Percentiles rank a stretch among this genome's conserved stretches.
phyloP scores from a whole-genome alignment of 2,888 invertebrate species.

The Graphium colonna region DNA sequence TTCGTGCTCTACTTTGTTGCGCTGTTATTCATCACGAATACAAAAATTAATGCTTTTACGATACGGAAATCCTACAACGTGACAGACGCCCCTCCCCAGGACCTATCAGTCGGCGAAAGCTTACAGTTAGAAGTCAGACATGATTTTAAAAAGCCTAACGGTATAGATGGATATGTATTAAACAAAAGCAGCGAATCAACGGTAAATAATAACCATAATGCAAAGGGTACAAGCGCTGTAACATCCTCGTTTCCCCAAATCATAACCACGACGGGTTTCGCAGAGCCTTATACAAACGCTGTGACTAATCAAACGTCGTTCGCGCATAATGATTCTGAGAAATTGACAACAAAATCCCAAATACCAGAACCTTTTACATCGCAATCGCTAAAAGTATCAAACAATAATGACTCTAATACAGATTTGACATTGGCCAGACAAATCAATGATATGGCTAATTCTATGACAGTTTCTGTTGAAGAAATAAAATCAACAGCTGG shows the following conservation, averaged over 20 bases:
- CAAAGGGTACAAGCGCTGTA: not conserved
- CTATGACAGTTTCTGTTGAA: slow-evolving; percentile 4
- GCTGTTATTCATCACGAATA: slow-evolving; percentile 42
- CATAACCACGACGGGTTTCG: not conserved
- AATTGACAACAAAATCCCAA: not conserved
- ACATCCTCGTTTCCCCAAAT: not conserved
- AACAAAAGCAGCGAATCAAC: slow-evolving; percentile 10
- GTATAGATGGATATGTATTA: slow-evolving; percentile 24
- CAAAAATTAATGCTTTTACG: slow-evolving; percentile 46
- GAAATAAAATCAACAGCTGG: not conserved
- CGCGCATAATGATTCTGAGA: not conserved
- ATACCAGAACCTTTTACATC: not conserved
- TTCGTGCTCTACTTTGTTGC: slow-evolving; percentile 50
- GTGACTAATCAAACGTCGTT: not conserved
- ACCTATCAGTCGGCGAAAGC: slow-evolving; percentile 43
- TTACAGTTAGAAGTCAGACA: slow-evolving; percentile 40
- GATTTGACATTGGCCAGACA: slow-evolving; percentile 6
- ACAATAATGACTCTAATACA: not conserved
- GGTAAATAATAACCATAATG: not conserved
- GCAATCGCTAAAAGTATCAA: not conserved
- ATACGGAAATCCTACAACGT: slow-evolving; percentile 33
- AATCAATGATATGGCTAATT: not conserved
- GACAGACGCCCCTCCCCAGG: slow-evolving; percentile 29
- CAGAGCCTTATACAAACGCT: not conserved
- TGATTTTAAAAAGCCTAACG: slow-evolving; percentile 35